phyloP scores from a whole-genome alignment of 1,140 invertebrate species.

The Hestina assimilis region DNA sequence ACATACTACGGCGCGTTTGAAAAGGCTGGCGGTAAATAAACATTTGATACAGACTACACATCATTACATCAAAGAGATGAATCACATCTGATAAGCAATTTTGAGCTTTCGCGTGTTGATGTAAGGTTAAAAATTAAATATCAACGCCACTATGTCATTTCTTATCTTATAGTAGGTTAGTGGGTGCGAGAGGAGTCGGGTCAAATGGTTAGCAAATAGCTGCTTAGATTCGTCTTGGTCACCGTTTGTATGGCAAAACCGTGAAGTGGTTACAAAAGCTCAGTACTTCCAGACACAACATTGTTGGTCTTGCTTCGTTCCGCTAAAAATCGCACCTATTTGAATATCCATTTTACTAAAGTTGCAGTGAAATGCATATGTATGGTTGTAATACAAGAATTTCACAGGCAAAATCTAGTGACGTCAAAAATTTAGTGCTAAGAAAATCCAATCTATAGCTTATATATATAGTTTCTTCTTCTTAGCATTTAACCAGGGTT shows the following conservation, averaged over 20 bases:
- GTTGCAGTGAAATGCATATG: no score
- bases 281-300: conserved; percentile 35
- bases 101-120: conserved; percentile 33
- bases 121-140: conserved; percentile 40
- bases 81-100: conserved; percentile 43
- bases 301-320: conserved; percentile 48
- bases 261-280: conserved; percentile 60
- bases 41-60: conserved; percentile 70
- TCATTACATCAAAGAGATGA: conserved; percentile 65
- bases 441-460: no score
- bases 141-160: conserved; percentile 33
- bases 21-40: conserved; percentile 64
- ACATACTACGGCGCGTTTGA: conserved; percentile 35
- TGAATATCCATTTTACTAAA: no score
- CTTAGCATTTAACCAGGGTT: no score
- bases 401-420: no score
- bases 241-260: conserved; percentile 48
- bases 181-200: conserved; percentile 59
- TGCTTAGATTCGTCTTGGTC: conserved; percentile 59
- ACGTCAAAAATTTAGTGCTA: no score
- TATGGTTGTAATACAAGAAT: no score
- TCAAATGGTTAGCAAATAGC: conserved; percentile 67
- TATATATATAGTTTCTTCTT: no score
- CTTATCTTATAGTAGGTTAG: conserved; percentile 70
- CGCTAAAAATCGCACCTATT: conserved; percentile 34